Evolutionary conservation across 2,797 vertebrate species (phyloP), one percentile per base, ranked within the genome.

Genomic region (Borostomias antarcticus): DNA sequence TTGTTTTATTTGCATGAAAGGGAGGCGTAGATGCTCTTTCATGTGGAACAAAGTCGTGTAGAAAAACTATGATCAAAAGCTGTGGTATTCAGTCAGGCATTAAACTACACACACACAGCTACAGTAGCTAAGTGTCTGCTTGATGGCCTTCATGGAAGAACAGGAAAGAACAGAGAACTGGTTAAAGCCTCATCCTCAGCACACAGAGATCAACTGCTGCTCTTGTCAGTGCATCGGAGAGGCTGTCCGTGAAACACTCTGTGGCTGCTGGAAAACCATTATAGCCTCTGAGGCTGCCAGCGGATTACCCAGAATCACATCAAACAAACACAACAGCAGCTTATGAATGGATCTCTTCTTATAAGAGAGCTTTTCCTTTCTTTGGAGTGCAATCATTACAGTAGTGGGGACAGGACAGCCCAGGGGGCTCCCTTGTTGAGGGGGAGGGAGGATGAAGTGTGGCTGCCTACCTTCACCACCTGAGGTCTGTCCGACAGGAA

Each of bases 301-400:
- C 21, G 21, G 57, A 40, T 40, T 15, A 30, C 7, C 15, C 28
- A 6, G 8, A 6, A 28, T 8, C 53, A 56, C 28, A 56, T 56
- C 53, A 56, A 56, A 56, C 51, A 53, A 53, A 56, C 53, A 56
- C 28, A 32, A n/a, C 5, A 19, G 26, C 15, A 56, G 28, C 52
- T 10, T 17, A 32, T 29, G 28, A 29, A 32, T 29, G 5, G 26
- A 9, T 5, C 52, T 30, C 52, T n/a, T n/a, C n/a, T 54, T 17
- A 54, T 13, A 54, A n/a, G 6, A n/a, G 17, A 48, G 52, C 7
- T 54, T 28, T 30, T 32, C 21, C 52, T n/a, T 13, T 53, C 6
- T 54, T 13, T 11, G 52, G 26, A 56, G 29, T 19, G 15, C 53
- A 56, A 56, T 56, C 28, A 28, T 19, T 6, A n/a, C n/a, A n/a